A percentile compares a stretch with the other conserved stretches of the same genome.
phyloP scores from a whole-genome alignment of 1,140 invertebrate species.

The Asobara japonica region DNA sequence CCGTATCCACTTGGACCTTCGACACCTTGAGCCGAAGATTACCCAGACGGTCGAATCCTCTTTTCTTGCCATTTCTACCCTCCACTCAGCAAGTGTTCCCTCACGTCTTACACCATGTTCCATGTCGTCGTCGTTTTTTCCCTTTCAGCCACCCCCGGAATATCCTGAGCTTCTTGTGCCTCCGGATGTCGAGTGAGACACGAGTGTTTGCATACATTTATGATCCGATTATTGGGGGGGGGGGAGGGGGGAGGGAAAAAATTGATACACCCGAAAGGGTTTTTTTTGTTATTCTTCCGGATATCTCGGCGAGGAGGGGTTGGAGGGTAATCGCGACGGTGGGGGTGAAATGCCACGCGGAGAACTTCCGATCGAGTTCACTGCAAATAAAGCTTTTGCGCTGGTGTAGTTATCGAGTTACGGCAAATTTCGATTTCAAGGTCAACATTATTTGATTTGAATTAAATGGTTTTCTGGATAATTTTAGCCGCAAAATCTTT shows the following conservation, averaged over 20 bases:
- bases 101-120: not conserved
- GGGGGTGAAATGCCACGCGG: not conserved
- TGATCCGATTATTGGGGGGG: not conserved
- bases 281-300: not conserved
- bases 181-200: not conserved
- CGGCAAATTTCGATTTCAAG: no score
- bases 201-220: constrained; percentile 9
- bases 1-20: constrained; percentile 4
- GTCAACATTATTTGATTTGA: no score
- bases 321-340: not conserved
- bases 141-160: not conserved
- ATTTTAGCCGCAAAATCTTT: no score
- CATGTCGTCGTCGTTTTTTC: not conserved
- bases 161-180: not conserved
- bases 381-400: no score
- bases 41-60: constrained; percentile 8
- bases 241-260: constrained; percentile 4
- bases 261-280: not conserved
- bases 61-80: not conserved
- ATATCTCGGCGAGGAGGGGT: not conserved
- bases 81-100: not conserved
- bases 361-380: not conserved
- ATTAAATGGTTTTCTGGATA: no score
- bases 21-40: constrained; percentile 13
- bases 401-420: no score